Evolutionary conservation across 2,797 vertebrate species (phyloP).

Genomic region (Alcedo quadribrachys): DNA sequence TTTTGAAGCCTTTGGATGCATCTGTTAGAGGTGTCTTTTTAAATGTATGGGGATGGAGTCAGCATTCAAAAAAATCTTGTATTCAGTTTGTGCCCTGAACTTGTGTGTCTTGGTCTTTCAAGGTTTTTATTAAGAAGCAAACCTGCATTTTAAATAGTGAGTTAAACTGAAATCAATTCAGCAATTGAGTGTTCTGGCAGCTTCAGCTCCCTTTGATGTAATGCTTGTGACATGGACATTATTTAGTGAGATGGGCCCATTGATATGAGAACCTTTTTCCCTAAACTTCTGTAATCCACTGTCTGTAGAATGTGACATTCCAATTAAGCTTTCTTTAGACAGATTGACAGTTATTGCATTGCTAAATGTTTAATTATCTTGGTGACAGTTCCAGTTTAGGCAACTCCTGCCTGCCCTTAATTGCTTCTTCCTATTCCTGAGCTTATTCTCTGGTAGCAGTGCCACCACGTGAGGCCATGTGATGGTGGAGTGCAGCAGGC

Average conservation of each 20-base stretch:
- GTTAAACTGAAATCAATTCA: constrained; percentile 31
- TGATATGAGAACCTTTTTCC: background rate
- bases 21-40: background rate
- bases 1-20: background rate
- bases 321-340: constrained; percentile 10
- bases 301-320: constrained; percentile 1
- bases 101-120: background rate
- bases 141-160: constrained; percentile 22
- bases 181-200: constrained; percentile 11
- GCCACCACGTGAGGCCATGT: background rate
- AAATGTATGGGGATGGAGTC: background rate
- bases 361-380: background rate
- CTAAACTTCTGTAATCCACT: background rate
- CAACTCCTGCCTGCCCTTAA: background rate
- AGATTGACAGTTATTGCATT: background rate
- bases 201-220: background rate
- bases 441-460: background rate
- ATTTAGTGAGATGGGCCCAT: constrained; percentile 10
- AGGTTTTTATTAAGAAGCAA: background rate
- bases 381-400: background rate
- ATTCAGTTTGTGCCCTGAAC: background rate
- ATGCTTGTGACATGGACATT: constrained; percentile 7
- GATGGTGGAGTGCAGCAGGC: background rate
- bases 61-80: background rate
- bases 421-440: background rate